These are phyloP conservation scores for Tetramorium alpestre DNA, from an alignment of 1,140 invertebrate species.

Conservation along the genomic window DNA sequence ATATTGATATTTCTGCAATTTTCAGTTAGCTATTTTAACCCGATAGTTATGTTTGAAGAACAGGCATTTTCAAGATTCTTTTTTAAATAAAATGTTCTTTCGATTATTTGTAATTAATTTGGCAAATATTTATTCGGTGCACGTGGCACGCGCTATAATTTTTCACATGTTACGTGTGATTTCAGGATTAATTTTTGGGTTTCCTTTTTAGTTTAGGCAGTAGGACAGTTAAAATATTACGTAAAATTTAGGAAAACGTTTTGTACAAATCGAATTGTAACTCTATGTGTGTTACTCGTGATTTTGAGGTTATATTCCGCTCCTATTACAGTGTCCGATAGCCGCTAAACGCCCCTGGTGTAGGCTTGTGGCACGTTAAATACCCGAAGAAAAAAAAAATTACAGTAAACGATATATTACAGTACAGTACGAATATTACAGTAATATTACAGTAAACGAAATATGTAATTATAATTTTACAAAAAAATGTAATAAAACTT, in stretches of 20 bases:
- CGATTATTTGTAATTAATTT: background rate
- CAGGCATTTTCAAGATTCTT: background rate
- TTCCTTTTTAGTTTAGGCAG: background rate
- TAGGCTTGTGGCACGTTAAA: no score
- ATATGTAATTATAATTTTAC: background rate
- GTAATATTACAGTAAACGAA: background rate
- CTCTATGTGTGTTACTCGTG: background rate
- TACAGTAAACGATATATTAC: no score
- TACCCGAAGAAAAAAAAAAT: no score
- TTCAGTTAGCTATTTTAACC: background rate
- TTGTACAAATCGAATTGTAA: background rate
- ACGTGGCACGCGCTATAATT: constrained; percentile 65
- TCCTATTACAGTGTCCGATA: no score
- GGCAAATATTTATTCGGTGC: constrained; percentile 8
- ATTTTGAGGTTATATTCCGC: constrained; percentile 15
- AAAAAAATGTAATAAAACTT: no score
- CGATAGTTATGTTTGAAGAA: background rate
- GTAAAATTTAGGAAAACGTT: background rate
- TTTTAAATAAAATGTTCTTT: background rate
- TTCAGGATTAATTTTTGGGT: background rate
- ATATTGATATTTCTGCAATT: constrained; percentile 40
- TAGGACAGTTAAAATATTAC: background rate
- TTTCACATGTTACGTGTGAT: background rate
- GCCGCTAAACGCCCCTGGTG: no score
- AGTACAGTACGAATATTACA: no score